Evolutionary conservation across 1,140 invertebrate species (phyloP), one percentile per base, ranked within the genome.

Genomic region (Brevipalpus yothersi): DNA sequence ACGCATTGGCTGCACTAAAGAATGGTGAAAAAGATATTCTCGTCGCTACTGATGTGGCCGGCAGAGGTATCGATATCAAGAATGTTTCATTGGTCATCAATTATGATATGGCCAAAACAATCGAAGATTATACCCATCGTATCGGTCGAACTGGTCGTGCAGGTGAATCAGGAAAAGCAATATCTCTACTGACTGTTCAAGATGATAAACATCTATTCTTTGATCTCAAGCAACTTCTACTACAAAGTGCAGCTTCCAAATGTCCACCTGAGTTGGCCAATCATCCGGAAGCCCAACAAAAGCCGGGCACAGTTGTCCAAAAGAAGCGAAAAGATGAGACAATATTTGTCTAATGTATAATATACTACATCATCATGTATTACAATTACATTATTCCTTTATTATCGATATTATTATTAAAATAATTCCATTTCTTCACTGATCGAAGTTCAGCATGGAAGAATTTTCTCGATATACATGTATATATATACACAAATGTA

Each of bases 121-220:
- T 99, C 69, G 92, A 97, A 79, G 93, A 96, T 77, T 98, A 98
- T 67, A 96, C 92, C 0, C 94, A 98, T 83, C 82, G 94, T 79
- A 97, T 98, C 71, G 94, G 94, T 70, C 80, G 94, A 75, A 98
- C 94, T 0, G 94, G 94, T 68, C 85, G 95, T 75, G 95, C 94
- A 15, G 95, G 95, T 42, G 98, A 98, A 71, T 83, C 81, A 68
- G 95, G 95, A 74, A 79, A 86, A 62, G 92, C 95, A 12, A 83
- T 98, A 63, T 86, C 88, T 1, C 96, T 99, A 71, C 79, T 92
- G 41, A 98, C 94, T 2, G 31, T 31, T 31, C 92, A 95, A 69
- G 93, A 99, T 62, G 94, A 99, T 70, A 89, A 85, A 53, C 77
- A 78, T 41, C 72, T 98, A 13, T 98, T 96, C 74, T 98, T 95